Base-by-base conservation (phyloP, 1,140 invertebrate genomes). In the Drosophila repleta region DNA sequence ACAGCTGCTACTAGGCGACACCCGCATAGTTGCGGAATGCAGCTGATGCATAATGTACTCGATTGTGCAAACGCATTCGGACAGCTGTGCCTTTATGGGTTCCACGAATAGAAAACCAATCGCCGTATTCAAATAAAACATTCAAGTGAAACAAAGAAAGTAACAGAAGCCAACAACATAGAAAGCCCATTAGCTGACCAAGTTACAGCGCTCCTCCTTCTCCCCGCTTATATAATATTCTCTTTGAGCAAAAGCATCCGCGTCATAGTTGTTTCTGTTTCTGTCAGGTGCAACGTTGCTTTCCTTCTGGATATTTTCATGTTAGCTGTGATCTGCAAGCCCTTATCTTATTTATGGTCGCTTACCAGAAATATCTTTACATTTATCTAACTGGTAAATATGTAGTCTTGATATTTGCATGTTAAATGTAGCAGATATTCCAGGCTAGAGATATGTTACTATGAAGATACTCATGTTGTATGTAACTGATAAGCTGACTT, bases 191-290 rank as follows among this genome's bases (percentile, higher is more conserved):
- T 24, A n/a, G n/a, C n/a, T n/a, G n/a, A n/a, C n/a, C n/a, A n/a
- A n/a, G n/a, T n/a, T n/a, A n/a, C n/a, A n/a, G n/a, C n/a, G n/a
- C 45, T 17, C 15, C n/a, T 15, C 39, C 37, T 2, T 10, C 11
- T 26, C 26, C 7, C 8, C 1, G 2, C 43, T 43, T 10, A 45
- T 45, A 11, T 18, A n/a, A 11, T 57, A 43, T 57, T 18, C 24
- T 4, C 10, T 4, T 29, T 2, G 29, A 6, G 3, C 8, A 43
- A 26, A 43, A 11, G n/a, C 43, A 48, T 29, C 15, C 24, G 53
- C 52, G 37, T 63, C 15, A 55, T 69, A 37, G 48, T 64, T 70
- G 37, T 49, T 55, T 69, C 24, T 18, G 11, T 68, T 45, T 53
- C 48, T 32, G 32, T n/a, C n/a, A n/a, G n/a, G n/a, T n/a, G n/a